Conservation (phyloP, 2,113 vertebrate genomes). For the Pipra filicauda region DNA sequence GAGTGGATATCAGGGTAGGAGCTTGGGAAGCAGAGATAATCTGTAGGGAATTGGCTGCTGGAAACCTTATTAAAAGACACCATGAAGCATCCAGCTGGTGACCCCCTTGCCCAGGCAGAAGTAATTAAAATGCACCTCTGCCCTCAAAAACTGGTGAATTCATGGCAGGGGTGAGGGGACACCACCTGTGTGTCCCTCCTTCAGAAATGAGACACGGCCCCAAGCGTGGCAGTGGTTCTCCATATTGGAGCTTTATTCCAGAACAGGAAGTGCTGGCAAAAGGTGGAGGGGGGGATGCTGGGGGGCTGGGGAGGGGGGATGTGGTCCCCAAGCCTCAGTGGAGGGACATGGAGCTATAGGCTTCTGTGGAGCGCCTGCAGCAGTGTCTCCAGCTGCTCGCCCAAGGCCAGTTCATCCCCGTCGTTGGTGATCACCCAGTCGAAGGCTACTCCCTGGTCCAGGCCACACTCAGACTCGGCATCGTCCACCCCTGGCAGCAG, state of each 20-base stretch:
- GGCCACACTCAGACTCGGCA: slow-evolving; percentile 87
- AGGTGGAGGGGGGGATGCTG: not conserved
- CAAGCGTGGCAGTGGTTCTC: fast-evolving
- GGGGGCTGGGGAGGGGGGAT: fast-evolving
- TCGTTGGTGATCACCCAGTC: slow-evolving; percentile 86
- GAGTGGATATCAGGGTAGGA: not conserved
- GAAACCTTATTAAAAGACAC: slow-evolving; percentile 11
- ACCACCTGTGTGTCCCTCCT: not conserved
- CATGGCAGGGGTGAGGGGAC: fast-evolving
- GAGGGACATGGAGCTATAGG: not conserved
- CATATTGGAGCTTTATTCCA: not conserved
- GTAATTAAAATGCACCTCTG: not conserved
- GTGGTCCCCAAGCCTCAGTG: fast-evolving
- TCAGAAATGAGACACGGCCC: not conserved
- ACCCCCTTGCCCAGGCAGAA: not conserved
- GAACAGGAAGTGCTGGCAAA: not conserved
- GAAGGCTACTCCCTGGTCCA: slow-evolving; percentile 82
- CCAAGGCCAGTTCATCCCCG: slow-evolving; percentile 55
- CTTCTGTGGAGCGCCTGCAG: slow-evolving; percentile 49
- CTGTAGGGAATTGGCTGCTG: not conserved
- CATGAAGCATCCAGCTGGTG: not conserved
- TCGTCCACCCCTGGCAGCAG: slow-evolving; percentile 75
- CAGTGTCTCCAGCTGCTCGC: slow-evolving; percentile 76
- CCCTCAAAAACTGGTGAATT: not conserved
- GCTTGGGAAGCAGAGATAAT: slow-evolving; percentile 13